Percentiles rank a stretch among this genome's conserved stretches.
Conservation (phyloP, 2,797 vertebrate species). For the Lepus oiostolus region DNA sequence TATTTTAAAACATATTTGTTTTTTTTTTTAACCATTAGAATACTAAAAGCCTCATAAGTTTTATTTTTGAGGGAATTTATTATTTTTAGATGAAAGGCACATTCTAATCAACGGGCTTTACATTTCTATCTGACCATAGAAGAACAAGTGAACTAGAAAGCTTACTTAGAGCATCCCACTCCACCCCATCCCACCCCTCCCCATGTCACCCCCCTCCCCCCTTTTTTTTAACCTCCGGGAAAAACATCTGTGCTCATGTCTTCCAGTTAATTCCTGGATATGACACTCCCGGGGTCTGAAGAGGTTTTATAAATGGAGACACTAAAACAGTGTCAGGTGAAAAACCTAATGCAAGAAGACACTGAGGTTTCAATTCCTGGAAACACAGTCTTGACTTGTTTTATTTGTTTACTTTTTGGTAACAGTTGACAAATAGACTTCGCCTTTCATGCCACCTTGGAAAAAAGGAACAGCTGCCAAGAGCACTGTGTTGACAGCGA, state of each 20-base stretch:
- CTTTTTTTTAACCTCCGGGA: neutral
- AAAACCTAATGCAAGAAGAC: constrained; percentile 14
- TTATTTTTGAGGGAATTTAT: neutral
- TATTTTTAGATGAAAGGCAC: neutral
- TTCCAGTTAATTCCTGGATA: neutral
- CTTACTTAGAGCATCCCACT: neutral
- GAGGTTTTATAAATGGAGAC: neutral
- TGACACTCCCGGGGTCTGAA: neutral
- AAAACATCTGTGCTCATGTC: neutral
- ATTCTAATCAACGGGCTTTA: neutral
- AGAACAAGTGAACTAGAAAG: neutral
- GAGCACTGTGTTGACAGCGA: neutral
- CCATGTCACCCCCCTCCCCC: neutral
- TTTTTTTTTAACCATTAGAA: neutral
- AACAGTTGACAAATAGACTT: neutral
- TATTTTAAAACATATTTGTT: neutral
- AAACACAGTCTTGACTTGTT: neutral
- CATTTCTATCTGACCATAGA: neutral
- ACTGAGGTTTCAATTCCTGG: neutral
- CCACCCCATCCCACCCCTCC: too few relatives aligned
- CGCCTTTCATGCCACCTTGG: neutral
- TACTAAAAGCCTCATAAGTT: neutral
- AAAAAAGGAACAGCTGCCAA: neutral
- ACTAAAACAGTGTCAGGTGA: neutral
- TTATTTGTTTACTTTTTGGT: neutral